Evolutionary conservation across 2,113 vertebrate genomes (phyloP), one percentile per base, ranked within the genome.

Genomic region (Campylomormyrus numenius): DNA sequence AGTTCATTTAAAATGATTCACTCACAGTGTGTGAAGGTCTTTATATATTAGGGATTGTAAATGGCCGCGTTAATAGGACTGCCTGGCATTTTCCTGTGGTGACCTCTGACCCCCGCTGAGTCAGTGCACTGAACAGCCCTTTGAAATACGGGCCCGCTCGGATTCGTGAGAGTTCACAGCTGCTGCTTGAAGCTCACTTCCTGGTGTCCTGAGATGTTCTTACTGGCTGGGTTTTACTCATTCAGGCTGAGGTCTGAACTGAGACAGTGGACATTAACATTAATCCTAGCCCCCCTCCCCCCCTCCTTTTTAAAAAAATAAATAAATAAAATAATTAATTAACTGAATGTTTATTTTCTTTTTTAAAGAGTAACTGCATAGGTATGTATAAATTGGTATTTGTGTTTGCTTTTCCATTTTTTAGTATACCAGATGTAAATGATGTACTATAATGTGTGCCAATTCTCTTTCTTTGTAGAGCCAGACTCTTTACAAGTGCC

Each of bases 391-490:
- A 94, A 95, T 94, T 94, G 96, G 93, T 95, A 93, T 95, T 89
- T 92, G 83, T 13, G 2, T 42, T 77, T 89, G 92, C 90, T 91
- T 93, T 94, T 92, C 50, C n/a, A 92, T 92, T 91, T 88, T 94
- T 94, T 94, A 93, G 93, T 94, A 94, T 94, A 95, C 92, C 94
- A 94, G 94, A 94, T 96, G 96, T 96, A 95, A 95, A 96, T 95
- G 42, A 95, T 96, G 95, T 96, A 96, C 95, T 93, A 96, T 96
- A 95, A 90, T 93, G 95, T 94, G 95, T 96, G 95, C 95, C 96
- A 96, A 95, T 92, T 94, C 95, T 94, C 93, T 94, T 87, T 52
- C 89, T 13, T 88, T 87, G 24, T 86, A 90, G 91, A 88, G 52
- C 62, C 80, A 90, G 89, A 90, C 49, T 95, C 94, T 93, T 93